Evolutionary conservation across 2,797 vertebrate species (phyloP).

Genomic region (Sebastes glaucus): DNA sequence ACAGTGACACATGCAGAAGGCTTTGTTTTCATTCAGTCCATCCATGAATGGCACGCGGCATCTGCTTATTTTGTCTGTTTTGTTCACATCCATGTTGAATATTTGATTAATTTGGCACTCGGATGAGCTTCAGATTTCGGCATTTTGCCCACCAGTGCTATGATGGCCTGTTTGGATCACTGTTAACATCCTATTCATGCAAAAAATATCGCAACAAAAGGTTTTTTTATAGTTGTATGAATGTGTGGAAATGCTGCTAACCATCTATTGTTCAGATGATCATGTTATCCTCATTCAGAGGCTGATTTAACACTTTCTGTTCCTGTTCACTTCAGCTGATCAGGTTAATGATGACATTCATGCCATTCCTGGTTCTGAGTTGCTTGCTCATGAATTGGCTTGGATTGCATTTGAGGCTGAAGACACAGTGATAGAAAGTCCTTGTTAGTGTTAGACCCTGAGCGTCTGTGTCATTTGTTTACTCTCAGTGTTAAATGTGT

Average conservation of each 20-base stretch:
- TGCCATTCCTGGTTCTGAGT: not conserved
- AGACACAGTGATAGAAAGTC: not conserved
- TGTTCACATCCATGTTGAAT: not conserved
- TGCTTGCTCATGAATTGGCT: constrained; percentile 5
- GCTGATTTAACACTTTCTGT: not conserved
- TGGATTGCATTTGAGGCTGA: not conserved
- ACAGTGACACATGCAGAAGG: not conserved
- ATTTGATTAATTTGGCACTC: not conserved
- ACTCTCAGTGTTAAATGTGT: constrained; percentile 18
- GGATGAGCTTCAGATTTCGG: not conserved
- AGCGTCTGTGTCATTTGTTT: not conserved
- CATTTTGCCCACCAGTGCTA: not conserved
- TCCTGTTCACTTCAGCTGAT: not conserved
- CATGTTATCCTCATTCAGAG: not conserved
- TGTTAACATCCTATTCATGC: not conserved
- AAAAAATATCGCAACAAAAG: not conserved
- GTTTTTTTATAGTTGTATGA: not conserved
- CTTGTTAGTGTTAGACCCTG: constrained; percentile 1
- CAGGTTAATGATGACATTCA: not conserved
- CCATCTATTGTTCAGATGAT: not conserved
- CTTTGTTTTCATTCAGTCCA: not conserved
- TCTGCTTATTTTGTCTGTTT: not conserved
- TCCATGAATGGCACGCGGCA: not conserved
- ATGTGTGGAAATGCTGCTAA: not conserved
- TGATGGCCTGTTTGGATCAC: not conserved